Base-by-base conservation (phyloP, 2,113 vertebrate genomes). In the Capreolus pygargus region DNA sequence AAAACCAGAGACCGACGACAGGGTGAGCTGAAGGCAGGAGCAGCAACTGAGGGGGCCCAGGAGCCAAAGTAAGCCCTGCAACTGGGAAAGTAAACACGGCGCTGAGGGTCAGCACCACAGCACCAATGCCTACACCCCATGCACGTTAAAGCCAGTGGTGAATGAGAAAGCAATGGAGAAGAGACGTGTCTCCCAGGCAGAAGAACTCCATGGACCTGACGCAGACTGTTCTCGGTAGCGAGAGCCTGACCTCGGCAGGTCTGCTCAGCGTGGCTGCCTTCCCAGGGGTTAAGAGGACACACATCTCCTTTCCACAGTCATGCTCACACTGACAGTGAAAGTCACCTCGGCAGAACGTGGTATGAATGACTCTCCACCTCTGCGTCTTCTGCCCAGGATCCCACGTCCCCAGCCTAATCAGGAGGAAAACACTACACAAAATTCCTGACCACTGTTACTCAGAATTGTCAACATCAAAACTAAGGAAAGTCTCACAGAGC, bases 1-100 rank as follows among this genome's bases (percentile, higher is more conserved):
- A 13, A 25, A 74, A 6, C 1, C 4, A 14, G 11, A 70, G 47
- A 0, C 2, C 11, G 5, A 27, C 3, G 0, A 0, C 1, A 0
- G 6, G 36, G 25, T 1, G 0, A 0, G 0, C 45, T 58, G 10
- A 3, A 16, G 30, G n/a, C 30, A 7, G 14, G 15, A 4, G 21
- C 17, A 10, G 27, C 15, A 1, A 2, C 12, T 2, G 7, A 1
- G 84, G 9, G 43, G 5, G 36, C 33, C 30, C 33, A 1, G 0
- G 1, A 2, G 25, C 27, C 58, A n/a, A 21, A 47, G 19, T 11
- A 5, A 74, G 36, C 36, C 19, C 36, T 13, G 19, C 3, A 21
- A 39, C n/a, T 36, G 7, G 11, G 12, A 39, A 4, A 13, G 2
- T 6, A 43, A 43, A 43, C 11, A 6, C 5, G 15, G 12, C 39